A percentile compares a stretch with the other conserved stretches of the same genome.
These are phyloP conservation scores for Cataglyphis cursor DNA, from an alignment of 2,888 invertebrate species.

Conservation along the genomic window DNA sequence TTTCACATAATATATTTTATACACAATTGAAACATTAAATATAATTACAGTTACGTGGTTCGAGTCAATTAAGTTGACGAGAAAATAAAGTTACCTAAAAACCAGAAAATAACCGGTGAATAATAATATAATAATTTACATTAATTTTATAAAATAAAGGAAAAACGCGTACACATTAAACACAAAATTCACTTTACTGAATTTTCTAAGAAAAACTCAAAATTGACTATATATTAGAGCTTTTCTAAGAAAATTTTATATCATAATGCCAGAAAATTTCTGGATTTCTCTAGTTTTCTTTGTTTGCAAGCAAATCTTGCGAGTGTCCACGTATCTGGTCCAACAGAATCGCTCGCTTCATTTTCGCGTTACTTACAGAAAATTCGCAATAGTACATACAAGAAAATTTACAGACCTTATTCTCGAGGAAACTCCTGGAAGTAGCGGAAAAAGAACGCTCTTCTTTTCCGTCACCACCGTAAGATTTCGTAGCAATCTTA, in stretches of 20 bases:
- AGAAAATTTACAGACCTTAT: conserved; percentile 55
- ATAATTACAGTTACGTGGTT: conserved; percentile 64
- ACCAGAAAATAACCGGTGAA: neutral
- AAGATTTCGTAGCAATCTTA: conserved; percentile 79
- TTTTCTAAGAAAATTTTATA: neutral
- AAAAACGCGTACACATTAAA: neutral
- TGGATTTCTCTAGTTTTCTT: neutral
- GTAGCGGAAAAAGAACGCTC: conserved; percentile 44
- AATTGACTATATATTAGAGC: neutral
- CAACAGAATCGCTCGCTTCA: conserved; percentile 34
- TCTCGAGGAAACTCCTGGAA: neutral
- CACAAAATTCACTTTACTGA: neutral
- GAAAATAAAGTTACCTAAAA: neutral
- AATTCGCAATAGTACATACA: conserved; percentile 42
- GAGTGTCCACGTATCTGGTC: conserved; percentile 8
- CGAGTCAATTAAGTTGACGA: conserved; percentile 68
- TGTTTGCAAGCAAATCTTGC: conserved; percentile 3
- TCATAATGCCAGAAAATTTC: conserved; percentile 12
- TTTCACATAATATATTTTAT: conserved; percentile 54
- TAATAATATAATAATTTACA: neutral
- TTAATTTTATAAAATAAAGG: neutral
- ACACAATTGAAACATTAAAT: conserved; percentile 67
- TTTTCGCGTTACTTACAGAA: conserved; percentile 47
- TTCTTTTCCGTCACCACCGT: conserved; percentile 66
- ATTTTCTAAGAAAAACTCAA: conserved; percentile 15